Conservation (phyloP, 2,888 invertebrate species). For the Odontomyia ornata region DNA sequence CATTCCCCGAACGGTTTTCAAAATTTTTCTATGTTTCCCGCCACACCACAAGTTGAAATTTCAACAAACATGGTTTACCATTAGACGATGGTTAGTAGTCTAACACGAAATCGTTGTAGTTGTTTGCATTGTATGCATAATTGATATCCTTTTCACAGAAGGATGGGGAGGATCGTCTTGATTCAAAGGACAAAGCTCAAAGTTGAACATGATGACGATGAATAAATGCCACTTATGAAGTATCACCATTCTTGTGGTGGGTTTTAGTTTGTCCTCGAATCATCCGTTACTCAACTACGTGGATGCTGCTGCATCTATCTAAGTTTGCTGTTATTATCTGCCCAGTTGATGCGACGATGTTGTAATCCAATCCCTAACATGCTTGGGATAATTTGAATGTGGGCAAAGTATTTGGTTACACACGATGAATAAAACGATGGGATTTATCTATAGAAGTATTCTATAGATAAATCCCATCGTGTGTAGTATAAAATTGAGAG, state of each 20-base stretch:
- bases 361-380: constrained; percentile 40
- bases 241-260: not conserved
- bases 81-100: constrained; percentile 24
- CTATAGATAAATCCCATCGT: too few relatives aligned
- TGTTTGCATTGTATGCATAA: constrained; percentile 33
- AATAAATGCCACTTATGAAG: constrained; percentile 32
- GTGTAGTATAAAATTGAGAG: too few relatives aligned
- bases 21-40: constrained; percentile 5
- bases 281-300: not conserved
- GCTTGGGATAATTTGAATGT: constrained; percentile 28
- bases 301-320: not conserved
- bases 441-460: too few relatives aligned
- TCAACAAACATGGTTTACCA: constrained; percentile 17
- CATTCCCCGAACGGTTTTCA: constrained; percentile 24
- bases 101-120: constrained; percentile 8
- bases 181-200: not conserved
- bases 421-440: constrained; percentile 22
- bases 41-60: not conserved
- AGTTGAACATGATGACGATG: constrained; percentile 1
- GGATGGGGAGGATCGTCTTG: too few relatives aligned
- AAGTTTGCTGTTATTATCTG: not conserved
- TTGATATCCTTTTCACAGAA: constrained; percentile 36
- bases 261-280: not conserved
- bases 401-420: constrained; percentile 41
- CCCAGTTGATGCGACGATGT: not conserved